Evolutionary conservation across 2,113 vertebrate species (phyloP).

Genomic region (Tichodroma muraria): DNA sequence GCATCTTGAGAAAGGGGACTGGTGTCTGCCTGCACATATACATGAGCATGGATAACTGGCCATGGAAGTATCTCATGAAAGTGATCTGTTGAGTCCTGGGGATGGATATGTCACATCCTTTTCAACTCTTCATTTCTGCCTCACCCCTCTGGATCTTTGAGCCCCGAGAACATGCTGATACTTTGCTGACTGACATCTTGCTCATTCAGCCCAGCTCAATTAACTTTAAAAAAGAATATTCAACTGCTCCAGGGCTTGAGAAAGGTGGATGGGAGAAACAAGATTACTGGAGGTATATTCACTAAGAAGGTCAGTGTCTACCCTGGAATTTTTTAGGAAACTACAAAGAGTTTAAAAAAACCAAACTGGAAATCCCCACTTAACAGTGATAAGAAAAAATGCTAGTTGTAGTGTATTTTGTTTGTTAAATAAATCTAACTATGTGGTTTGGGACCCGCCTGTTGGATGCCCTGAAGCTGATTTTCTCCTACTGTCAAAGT

Average conservation of each 20-base stretch:
- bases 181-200: background rate
- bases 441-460: background rate
- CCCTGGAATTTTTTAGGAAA: background rate
- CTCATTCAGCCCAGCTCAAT: background rate
- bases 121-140: background rate
- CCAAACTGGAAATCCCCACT: background rate
- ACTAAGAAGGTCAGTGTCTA: background rate
- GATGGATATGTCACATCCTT: background rate
- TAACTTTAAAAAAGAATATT: background rate
- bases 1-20: background rate
- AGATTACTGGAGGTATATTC: background rate
- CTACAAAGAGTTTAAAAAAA: background rate
- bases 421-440: constrained; percentile 14
- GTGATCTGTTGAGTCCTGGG: background rate
- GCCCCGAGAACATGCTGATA: background rate
- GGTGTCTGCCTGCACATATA: background rate
- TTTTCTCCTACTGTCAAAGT: background rate
- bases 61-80: background rate
- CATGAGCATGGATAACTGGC: background rate
- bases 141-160: background rate
- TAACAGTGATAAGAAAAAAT: background rate
- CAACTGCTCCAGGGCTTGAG: background rate
- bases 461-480: background rate
- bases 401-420: background rate
- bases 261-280: background rate